Evolutionary conservation across 1,140 invertebrate genomes (phyloP).

Genomic region (Lucilia cuprina): DNA sequence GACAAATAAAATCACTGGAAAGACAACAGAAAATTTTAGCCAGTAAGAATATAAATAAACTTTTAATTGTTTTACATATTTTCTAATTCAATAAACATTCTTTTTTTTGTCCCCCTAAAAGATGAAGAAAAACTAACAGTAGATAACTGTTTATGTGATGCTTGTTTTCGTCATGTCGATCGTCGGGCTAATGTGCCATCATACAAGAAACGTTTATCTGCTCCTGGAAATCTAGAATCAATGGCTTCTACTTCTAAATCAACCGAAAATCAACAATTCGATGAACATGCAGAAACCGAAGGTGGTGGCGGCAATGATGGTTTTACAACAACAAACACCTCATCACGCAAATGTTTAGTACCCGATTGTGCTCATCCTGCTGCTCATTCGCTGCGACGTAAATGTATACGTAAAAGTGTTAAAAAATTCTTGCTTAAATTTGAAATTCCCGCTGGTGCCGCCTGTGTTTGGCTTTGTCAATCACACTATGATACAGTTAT

Average conservation of each 20-base stretch:
- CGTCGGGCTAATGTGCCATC: constrained; percentile 73
- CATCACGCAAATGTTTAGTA: constrained; percentile 66
- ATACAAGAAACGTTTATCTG: constrained; percentile 65
- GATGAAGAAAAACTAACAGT: constrained; percentile 78
- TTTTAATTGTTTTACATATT: too few relatives aligned
- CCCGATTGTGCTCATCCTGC: constrained; percentile 70
- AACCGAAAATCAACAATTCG: background rate
- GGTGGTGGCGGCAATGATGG: background rate
- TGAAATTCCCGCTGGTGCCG: constrained; percentile 51
- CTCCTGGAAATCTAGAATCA: constrained; percentile 56
- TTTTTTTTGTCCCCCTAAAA: too few relatives aligned
- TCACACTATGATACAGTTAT: constrained; percentile 71
- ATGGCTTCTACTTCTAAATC: constrained; percentile 45
- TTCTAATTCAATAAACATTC: too few relatives aligned
- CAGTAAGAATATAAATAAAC: constrained; percentile 60
- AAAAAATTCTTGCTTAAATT: constrained; percentile 68
- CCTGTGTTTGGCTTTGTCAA: constrained; percentile 68
- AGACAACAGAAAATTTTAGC: constrained; percentile 78
- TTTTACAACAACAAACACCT: background rate
- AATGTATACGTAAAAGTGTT: constrained; percentile 76
- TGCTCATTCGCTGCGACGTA: constrained; percentile 74
- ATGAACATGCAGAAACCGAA: background rate
- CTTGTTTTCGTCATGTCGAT: constrained; percentile 83
- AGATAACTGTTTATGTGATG: constrained; percentile 84
- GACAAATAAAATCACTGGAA: constrained; percentile 81